These are phyloP conservation scores for Pseudochaenichthys georgianus DNA, from an alignment of 2,797 vertebrate genomes.

Conservation along the genomic window DNA sequence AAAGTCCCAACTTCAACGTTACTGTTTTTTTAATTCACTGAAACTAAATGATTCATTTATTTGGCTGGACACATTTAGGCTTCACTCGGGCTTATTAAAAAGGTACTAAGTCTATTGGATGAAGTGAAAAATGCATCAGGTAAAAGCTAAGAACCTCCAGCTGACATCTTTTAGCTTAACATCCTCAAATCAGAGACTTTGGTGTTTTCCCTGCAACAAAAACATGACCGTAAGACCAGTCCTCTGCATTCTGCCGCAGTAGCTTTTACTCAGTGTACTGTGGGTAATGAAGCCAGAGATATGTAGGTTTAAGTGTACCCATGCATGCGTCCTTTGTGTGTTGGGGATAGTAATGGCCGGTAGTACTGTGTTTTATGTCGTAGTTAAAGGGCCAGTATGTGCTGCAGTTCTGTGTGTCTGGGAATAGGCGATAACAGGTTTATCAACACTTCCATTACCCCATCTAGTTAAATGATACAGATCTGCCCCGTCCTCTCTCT, in stretches of 20 bases:
- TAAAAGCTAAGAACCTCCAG: slow-evolving; percentile 12
- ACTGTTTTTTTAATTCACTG: slow-evolving; percentile 19
- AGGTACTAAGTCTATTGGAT: slow-evolving; percentile 20
- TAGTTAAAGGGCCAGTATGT: slow-evolving; percentile 46
- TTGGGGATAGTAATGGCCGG: slow-evolving; percentile 18
- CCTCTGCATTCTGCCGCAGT: slow-evolving; percentile 21
- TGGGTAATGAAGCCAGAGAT: slow-evolving; percentile 35
- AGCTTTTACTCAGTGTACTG: background rate
- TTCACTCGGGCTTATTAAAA: slow-evolving; percentile 29
- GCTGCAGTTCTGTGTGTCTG: slow-evolving; percentile 61
- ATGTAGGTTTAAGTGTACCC: slow-evolving; percentile 9
- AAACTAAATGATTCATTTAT: slow-evolving; percentile 16
- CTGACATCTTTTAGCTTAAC: slow-evolving; percentile 8
- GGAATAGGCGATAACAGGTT: slow-evolving; percentile 71
- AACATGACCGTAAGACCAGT: background rate
- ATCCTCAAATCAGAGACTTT: background rate
- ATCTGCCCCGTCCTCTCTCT: slow-evolving; percentile 58
- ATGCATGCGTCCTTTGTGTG: slow-evolving; percentile 30
- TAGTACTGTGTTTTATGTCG: slow-evolving; percentile 54
- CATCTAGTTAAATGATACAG: slow-evolving; percentile 75
- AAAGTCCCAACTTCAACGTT: background rate
- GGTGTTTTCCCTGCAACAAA: background rate
- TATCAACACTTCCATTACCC: slow-evolving; percentile 67
- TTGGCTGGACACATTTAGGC: slow-evolving; percentile 1
- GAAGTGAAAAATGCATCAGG: slow-evolving; percentile 18